Base-by-base conservation (phyloP, 2,888 invertebrate species). In the Malachius bipustulatus region DNA sequence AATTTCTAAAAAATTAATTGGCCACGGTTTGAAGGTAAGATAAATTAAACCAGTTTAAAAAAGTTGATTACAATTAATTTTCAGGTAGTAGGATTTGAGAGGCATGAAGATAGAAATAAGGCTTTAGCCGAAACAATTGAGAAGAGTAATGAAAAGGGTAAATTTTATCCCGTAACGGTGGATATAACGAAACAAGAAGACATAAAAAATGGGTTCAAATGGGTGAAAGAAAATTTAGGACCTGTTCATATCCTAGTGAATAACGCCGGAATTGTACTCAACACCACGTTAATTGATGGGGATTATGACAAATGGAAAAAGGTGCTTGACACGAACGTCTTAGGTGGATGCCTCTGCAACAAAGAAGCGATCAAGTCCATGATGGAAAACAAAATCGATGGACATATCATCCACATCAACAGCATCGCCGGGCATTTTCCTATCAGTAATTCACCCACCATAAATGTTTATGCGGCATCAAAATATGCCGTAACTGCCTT, bases 181-280 rank as follows among this genome's bases (percentile, higher is more conserved):
- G 52, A 54, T 30, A 8, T 55, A 2, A 37, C 43, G 3, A 49
- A 48, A 13, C 49, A 50, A 38, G 44, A 45, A 26, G 52, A 54
- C 12, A 45, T 55, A 6, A 9, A 50, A 8, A 32, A 34, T 9
- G 43, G 47, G 3, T 54, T 55, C 37, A 36, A 47, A 30, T 49
- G 47, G 47, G 44, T 46, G 8, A 44, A 54, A 51, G n/a, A n/a
- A n/a, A n/a, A n/a, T n/a, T n/a, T n/a, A n/a, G n/a, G n/a, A n/a
- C n/a, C n/a, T n/a, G n/a, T n/a, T n/a, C n/a, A n/a, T n/a, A n/a
- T n/a, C n/a, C n/a, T n/a, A n/a, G n/a, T n/a, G n/a, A n/a, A n/a
- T n/a, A n/a, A n/a, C n/a, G n/a, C n/a, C n/a, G n/a, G n/a, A n/a
- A n/a, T n/a, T n/a, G n/a, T n/a, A n/a, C 39, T 16, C 27, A 24